Conservation (phyloP, 2,797 vertebrate species). For the Diplodus sargus region DNA sequence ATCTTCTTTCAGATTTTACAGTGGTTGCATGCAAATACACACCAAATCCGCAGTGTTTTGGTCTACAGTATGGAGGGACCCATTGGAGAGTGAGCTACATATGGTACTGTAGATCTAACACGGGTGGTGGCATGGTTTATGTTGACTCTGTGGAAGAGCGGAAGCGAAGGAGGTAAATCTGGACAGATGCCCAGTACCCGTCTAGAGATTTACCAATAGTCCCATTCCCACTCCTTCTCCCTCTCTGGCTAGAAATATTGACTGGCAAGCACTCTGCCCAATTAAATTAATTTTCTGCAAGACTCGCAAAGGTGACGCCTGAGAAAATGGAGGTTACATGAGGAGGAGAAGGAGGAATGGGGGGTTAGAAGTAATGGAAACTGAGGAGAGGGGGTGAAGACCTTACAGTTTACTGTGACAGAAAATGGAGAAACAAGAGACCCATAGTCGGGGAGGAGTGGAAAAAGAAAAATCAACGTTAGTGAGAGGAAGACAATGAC, state of each 20-base stretch:
- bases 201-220: conserved; percentile 75
- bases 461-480: not conserved
- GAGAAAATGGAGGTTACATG: conserved; percentile 72
- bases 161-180: conserved; percentile 40
- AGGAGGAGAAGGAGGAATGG: conserved; percentile 20
- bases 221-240: conserved; percentile 54
- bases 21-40: not conserved
- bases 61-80: not conserved
- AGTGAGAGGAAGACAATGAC: not conserved
- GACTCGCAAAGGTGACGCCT: conserved; percentile 80
- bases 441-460: not conserved
- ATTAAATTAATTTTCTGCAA: conserved; percentile 83
- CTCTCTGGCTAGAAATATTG: conserved; percentile 80
- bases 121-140: conserved; percentile 20
- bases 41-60: not conserved
- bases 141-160: conserved; percentile 40
- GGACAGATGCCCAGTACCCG: conserved; percentile 70
- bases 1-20: not conserved
- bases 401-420: conserved; percentile 16
- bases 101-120: conserved; percentile 17
- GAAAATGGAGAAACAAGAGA: not conserved
- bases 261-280: conserved; percentile 82
- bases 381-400: not conserved
- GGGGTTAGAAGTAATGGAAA: conserved; percentile 19
- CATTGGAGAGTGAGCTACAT: conserved; percentile 2